phyloP scores from a whole-genome alignment of 1,140 invertebrate genomes.

The Lepidurus apus region DNA sequence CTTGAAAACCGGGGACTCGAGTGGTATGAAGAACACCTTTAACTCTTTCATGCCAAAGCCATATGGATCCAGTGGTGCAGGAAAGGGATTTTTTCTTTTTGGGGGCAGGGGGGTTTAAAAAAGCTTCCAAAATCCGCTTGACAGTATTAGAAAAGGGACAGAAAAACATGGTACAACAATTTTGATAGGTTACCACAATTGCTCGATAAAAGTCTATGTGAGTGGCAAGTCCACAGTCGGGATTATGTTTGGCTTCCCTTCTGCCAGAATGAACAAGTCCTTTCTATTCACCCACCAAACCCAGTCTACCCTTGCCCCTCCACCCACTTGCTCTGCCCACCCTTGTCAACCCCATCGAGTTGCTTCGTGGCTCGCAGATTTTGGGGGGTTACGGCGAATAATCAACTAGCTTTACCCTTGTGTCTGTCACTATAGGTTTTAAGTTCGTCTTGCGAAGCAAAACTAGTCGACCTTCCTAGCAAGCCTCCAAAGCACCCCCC shows the following conservation, averaged over 20 bases:
- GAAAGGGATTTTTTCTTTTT: neutral
- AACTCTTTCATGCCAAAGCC: constrained; percentile 18
- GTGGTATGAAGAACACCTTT: constrained; percentile 5
- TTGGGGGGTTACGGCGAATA: no score
- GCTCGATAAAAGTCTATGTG: constrained; percentile 13
- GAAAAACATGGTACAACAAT: neutral
- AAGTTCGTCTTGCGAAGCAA: no score
- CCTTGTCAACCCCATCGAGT: no score
- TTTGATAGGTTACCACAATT: constrained; percentile 3
- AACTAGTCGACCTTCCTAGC: no score
- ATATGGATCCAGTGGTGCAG: constrained; percentile 3
- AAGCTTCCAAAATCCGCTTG: neutral
- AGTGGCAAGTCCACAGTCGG: neutral
- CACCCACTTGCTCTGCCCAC: neutral
- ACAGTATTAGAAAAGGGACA: neutral
- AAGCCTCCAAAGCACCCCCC: no score
- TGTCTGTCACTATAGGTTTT: no score
- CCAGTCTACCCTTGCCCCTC: neutral
- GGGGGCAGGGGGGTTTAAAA: neutral
- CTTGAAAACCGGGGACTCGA: neutral
- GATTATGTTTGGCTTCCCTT: neutral
- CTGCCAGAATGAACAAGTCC: neutral
- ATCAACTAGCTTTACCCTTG: no score
- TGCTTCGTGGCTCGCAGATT: no score
- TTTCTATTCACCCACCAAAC: neutral